Evolutionary conservation across 2,888 invertebrate species (phyloP).

Genomic region (Drosophila acutilabella): DNA sequence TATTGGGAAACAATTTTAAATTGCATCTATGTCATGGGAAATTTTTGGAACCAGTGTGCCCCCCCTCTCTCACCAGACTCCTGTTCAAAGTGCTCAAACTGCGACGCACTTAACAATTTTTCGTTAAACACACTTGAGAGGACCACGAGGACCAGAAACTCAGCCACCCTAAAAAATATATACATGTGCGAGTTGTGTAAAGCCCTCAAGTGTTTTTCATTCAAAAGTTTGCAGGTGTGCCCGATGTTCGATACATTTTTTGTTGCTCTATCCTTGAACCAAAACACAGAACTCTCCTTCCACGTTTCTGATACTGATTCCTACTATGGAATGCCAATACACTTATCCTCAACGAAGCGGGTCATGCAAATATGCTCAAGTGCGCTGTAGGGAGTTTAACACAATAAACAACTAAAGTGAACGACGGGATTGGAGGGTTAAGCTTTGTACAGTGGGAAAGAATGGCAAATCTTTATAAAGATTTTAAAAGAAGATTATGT

Average conservation of each 20-base stretch:
- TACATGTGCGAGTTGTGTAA: constrained; percentile 42
- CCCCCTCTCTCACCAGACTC: neutral
- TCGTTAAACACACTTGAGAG: constrained; percentile 67
- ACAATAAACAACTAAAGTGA: constrained; percentile 71
- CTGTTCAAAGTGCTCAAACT: constrained; percentile 35
- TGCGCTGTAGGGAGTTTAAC: constrained; percentile 72
- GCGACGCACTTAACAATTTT: constrained; percentile 67
- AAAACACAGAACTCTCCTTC: constrained; percentile 38
- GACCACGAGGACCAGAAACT: constrained; percentile 19
- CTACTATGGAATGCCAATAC: constrained; percentile 70
- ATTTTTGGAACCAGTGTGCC: constrained; percentile 37
- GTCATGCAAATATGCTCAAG: constrained; percentile 78
- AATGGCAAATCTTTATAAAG: neutral
- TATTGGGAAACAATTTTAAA: constrained; percentile 72
- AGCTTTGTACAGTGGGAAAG: constrained; percentile 40
- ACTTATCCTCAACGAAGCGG: constrained; percentile 70
- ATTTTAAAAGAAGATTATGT: neutral
- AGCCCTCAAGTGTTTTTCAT: constrained; percentile 69
- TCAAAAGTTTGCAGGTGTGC: constrained; percentile 78
- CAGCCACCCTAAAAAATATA: constrained; percentile 64
- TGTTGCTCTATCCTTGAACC: constrained; percentile 56
- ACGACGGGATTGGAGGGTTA: constrained; percentile 56
- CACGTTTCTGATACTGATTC: constrained; percentile 18
- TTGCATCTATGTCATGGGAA: constrained; percentile 73
- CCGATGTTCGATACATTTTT: constrained; percentile 63